Base-by-base conservation (phyloP, 2,113 vertebrate species). In the Montifringilla adamsi region DNA sequence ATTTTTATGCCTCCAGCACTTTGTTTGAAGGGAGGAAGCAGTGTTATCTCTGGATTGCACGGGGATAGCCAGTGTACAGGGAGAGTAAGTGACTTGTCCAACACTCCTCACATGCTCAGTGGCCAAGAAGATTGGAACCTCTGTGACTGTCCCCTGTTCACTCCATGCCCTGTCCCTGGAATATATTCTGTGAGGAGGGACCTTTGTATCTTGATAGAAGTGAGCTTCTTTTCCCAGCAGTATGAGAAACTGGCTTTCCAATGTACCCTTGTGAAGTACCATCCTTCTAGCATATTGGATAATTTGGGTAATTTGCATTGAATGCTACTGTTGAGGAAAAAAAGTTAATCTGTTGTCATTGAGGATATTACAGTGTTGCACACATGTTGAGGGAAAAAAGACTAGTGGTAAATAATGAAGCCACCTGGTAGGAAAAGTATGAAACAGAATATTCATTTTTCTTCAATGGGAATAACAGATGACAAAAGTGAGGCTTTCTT, bases 401-500 rank as follows among this genome's bases (percentile, higher is more conserved):
- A 35, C 52, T 89, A 59, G 72, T 92, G 83, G 93, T 98, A 97
- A 97, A 98, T 97, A 98, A 97, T 97, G 95, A 98, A 97, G 89
- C 76, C 41, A 91, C 96, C 91, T 98, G 97, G 85, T 96, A 97
- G 95, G 88, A 93, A 94, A 96, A 93, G 95, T 96, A 97, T 97
- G 95, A 98, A 98, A 97, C 94, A 94, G 98, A 98, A 98, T 98
- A 98, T 98, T 98, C 97, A 98, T 98, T 97, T 97, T 97, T 96
- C 97, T 98, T 98, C 75, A 43, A 28, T 97, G 98, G 97, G 97
- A 98, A 98, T 98, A 97, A 94, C 94, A 94, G 93, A 97, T 96
- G 98, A 98, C 97, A 98, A 98, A 98, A 97, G 89, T 35, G 77
- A 97, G 75, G 76, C 96, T 97, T 97, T 98, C 95, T 98, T 97